A percentile compares a stretch with the other conserved stretches of the same genome.
phyloP scores from a whole-genome alignment of 2,797 vertebrate species.

The Selene dorsalis region DNA sequence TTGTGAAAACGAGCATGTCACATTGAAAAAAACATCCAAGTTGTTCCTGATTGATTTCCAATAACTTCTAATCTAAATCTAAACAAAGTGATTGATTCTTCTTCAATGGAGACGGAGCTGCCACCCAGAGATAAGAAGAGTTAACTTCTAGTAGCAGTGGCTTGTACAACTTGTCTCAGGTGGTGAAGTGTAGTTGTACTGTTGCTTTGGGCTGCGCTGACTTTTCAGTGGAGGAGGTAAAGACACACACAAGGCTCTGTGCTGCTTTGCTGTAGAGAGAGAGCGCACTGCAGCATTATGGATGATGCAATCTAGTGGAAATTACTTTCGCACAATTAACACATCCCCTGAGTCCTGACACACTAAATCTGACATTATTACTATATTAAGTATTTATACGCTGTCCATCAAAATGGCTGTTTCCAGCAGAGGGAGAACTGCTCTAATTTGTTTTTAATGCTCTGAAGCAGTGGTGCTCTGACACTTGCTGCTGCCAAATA shows the following conservation, averaged over 20 bases:
- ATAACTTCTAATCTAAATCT: slow-evolving; percentile 10
- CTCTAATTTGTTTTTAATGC: slow-evolving; percentile 1
- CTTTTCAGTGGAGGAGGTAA: slow-evolving; percentile 4
- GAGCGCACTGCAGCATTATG: slow-evolving; percentile 42
- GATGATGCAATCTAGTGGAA: slow-evolving; percentile 60
- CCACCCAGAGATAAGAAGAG: slow-evolving; percentile 11
- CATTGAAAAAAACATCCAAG: background rate
- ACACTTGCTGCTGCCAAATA: background rate
- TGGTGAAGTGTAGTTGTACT: slow-evolving; percentile 14
- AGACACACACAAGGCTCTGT: background rate
- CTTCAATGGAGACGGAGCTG: background rate
- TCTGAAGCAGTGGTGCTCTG: slow-evolving; percentile 2
- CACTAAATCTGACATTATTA: slow-evolving; percentile 56
- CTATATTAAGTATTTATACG: slow-evolving; percentile 48
- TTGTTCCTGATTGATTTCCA: background rate
- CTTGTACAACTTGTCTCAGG: slow-evolving; percentile 20
- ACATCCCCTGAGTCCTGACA: slow-evolving; percentile 39
- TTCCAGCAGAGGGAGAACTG: background rate
- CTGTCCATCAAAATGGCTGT: slow-evolving; percentile 31
- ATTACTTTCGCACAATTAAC: slow-evolving; percentile 40
- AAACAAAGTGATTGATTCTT: background rate
- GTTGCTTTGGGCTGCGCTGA: slow-evolving; percentile 18
- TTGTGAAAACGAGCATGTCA: background rate
- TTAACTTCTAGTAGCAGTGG: slow-evolving; percentile 17
- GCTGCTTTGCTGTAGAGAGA: slow-evolving; percentile 29